A percentile compares a stretch with the other conserved stretches of the same genome.
Conservation (phyloP, 2,113 vertebrate genomes). For the Tetraodon nigroviridis region DNA sequence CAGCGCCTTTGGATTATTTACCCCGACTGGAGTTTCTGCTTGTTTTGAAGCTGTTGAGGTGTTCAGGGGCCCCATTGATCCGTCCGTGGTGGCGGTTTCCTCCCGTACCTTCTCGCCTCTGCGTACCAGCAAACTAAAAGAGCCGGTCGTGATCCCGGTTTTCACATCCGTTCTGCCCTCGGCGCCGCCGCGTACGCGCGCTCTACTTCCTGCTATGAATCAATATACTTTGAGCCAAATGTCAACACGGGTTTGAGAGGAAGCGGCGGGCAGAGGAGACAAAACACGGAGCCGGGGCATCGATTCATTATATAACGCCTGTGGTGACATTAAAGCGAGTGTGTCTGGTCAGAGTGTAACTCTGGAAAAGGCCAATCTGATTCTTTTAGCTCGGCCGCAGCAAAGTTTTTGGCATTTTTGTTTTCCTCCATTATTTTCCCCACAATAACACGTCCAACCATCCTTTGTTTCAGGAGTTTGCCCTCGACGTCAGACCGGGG, state of each 20-base stretch:
- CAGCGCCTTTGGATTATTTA: neutral
- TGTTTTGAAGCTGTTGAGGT: slow-evolving; percentile 28
- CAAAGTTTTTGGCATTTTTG: slow-evolving; percentile 24
- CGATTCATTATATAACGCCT: slow-evolving; percentile 60
- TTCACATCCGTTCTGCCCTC: too few species aligned
- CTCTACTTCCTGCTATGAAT: slow-evolving; percentile 38
- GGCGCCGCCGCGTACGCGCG: slow-evolving; percentile 13
- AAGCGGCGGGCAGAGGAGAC: slow-evolving; percentile 30
- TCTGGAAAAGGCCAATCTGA: slow-evolving; percentile 60
- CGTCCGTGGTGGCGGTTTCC: too few species aligned
- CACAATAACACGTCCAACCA: neutral
- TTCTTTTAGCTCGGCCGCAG: slow-evolving; percentile 35
- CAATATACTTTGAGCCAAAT: slow-evolving; percentile 65
- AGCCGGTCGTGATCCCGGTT: too few species aligned
- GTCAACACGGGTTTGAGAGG: slow-evolving; percentile 53
- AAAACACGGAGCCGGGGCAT: slow-evolving; percentile 45
- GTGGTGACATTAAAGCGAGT: slow-evolving; percentile 60
- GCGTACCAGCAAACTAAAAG: slow-evolving; percentile 14
- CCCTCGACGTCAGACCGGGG: too few species aligned
- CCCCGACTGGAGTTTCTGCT: slow-evolving; percentile 19
- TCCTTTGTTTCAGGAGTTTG: neutral
- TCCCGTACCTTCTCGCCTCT: too few species aligned
- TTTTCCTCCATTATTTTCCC: slow-evolving; percentile 14
- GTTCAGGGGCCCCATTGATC: neutral
- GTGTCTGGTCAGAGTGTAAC: slow-evolving; percentile 48